A percentile compares a stretch with the other conserved stretches of the same genome.
Evolutionary conservation across 2,888 invertebrate genomes (phyloP).

Genomic region (Tiliacea citrago): DNA sequence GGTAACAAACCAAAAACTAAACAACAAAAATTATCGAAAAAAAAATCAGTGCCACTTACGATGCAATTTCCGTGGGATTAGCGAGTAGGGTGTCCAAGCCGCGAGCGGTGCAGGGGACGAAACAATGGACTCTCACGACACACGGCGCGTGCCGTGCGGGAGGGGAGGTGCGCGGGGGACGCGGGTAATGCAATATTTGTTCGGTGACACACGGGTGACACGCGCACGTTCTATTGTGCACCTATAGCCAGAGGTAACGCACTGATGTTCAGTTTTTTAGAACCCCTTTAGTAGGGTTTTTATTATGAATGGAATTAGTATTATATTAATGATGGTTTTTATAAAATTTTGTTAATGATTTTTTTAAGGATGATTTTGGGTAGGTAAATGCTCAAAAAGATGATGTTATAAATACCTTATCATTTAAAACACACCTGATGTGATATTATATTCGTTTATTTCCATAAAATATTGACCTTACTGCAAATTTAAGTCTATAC

Average conservation of each 20-base stretch:
- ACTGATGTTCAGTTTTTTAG: slow-evolving; percentile 66
- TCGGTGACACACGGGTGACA: slow-evolving; percentile 89
- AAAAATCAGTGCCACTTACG: slow-evolving; percentile 80
- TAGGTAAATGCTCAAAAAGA: too few species aligned
- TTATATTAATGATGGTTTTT: slow-evolving; percentile 4
- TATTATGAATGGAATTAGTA: slow-evolving; percentile 2
- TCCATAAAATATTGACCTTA: too few species aligned
- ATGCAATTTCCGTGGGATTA: slow-evolving; percentile 83
- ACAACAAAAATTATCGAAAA: slow-evolving; percentile 68
- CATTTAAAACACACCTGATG: too few species aligned
- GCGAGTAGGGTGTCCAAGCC: slow-evolving; percentile 82
- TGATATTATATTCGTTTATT: too few species aligned
- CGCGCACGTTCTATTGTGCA: slow-evolving; percentile 84
- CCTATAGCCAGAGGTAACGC: slow-evolving; percentile 79
- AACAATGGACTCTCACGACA: slow-evolving; percentile 80
- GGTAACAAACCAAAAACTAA: slow-evolving; percentile 35
- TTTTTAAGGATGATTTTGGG: not conserved
- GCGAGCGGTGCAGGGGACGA: slow-evolving; percentile 72
- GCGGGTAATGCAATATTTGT: slow-evolving; percentile 88
- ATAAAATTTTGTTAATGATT: slow-evolving; percentile 6
- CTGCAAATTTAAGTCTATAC: not conserved
- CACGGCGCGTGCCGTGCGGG: slow-evolving; percentile 69
- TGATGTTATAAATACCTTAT: too few species aligned
- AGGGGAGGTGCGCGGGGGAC: slow-evolving; percentile 55
- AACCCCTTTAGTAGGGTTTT: slow-evolving; percentile 40